These are phyloP conservation scores for Limulus polyphemus DNA, from an alignment of 2,888 invertebrate genomes.

Conservation along the genomic window DNA sequence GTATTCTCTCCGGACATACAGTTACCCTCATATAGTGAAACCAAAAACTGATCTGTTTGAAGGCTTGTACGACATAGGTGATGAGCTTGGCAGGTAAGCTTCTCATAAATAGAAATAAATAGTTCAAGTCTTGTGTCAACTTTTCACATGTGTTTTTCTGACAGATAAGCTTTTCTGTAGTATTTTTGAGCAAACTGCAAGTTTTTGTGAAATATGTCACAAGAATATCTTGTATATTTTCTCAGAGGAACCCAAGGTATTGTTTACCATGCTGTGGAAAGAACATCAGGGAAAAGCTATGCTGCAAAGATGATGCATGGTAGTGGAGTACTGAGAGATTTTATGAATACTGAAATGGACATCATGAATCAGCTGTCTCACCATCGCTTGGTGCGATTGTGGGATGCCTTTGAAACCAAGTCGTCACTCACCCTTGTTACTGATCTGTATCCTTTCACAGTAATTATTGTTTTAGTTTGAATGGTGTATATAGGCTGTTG, in stretches of 20 bases:
- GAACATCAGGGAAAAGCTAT: slow-evolving; percentile 61
- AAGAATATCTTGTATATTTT: not conserved
- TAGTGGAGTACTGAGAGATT: slow-evolving; percentile 53
- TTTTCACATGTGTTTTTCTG: too few relatives aligned
- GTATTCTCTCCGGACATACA: slow-evolving; percentile 60
- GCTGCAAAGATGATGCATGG: slow-evolving; percentile 87
- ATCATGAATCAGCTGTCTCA: slow-evolving; percentile 68
- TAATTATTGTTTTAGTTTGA: too few relatives aligned
- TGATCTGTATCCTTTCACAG: slow-evolving; percentile 48
- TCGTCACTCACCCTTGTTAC: slow-evolving; percentile 63
- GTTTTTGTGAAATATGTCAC: too few relatives aligned
- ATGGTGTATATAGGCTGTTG: too few relatives aligned
- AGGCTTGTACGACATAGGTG: slow-evolving; percentile 77
- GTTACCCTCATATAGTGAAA: slow-evolving; percentile 54
- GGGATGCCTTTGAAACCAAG: slow-evolving; percentile 74
- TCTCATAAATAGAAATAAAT: too few relatives aligned
- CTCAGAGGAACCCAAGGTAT: slow-evolving; percentile 74
- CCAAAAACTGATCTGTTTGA: slow-evolving; percentile 51
- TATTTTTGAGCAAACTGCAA: too few relatives aligned
- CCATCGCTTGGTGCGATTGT: slow-evolving; percentile 66
- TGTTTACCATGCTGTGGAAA: slow-evolving; percentile 75
- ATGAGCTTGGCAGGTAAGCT: slow-evolving; percentile 55
- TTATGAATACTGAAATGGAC: slow-evolving; percentile 82
- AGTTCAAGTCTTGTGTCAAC: too few relatives aligned
- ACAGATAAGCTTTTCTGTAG: too few relatives aligned